Base-by-base conservation (phyloP, 2,888 invertebrate genomes). In the Lordiphosa andalusiaca region DNA sequence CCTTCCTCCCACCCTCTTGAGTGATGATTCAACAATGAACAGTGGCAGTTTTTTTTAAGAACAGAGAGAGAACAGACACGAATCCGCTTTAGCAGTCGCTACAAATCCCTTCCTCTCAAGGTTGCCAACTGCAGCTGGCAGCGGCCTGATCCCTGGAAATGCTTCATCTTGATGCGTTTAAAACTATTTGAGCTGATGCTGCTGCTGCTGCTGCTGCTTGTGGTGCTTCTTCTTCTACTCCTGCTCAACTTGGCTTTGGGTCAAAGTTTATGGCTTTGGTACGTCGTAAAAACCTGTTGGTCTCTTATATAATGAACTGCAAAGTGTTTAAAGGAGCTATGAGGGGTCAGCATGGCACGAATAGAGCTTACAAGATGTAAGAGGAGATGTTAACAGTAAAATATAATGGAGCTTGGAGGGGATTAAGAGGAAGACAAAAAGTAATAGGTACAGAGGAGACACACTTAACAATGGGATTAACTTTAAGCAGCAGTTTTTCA, bases 11-110 rank as follows among this genome's bases (percentile, higher is more conserved):
- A 25, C 25, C 25, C 25, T 25, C 50, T 65, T 78, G 77, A 78
- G 80, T 75, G 77, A 78, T 82, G 77, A 78, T 73, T 75, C 80
- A 71, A 78, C 73, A 82, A 82, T 78, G 77, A 82, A 82, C 83
- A 82, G 71, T 78, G 77, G 69, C 77, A 82, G 71, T 64, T 71
- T 69, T 71, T 69, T 73, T 70, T 25, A 25, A 25, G 25, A 25
- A 25, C 25, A 6, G 6, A 25, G 25, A 6, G 25, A 25, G 25
- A 25, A 25, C 23, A 21, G 16, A 40, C 41, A 52, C 36, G 59
- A 63, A 63, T 77, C 69, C 65, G 48, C 49, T 56, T 42, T 71
- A 16, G 49, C 46, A 46, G 55, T 40, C 69, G 53, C 58, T 51
- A 53, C 40, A 55, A 55, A 62, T 52, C 62, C 57, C 53, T 53